Percentiles rank a stretch among this genome's conserved stretches.
These are phyloP conservation scores for Camponotus floridanus DNA, from an alignment of 1,140 invertebrate genomes.

Conservation along the genomic window DNA sequence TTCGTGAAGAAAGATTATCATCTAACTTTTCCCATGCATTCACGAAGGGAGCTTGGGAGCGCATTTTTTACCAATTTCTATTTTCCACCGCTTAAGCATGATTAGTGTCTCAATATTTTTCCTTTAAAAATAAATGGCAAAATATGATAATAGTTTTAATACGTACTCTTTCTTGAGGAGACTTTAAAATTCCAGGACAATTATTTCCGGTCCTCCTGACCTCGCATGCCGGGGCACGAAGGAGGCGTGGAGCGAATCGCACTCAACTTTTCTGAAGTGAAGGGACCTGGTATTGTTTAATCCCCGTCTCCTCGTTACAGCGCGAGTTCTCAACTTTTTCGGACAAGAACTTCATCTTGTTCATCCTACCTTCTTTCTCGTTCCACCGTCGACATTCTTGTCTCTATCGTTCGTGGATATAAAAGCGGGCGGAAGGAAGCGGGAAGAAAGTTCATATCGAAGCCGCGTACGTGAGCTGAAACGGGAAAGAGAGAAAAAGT, in stretches of 20 bases:
- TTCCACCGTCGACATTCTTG: constrained; percentile 18
- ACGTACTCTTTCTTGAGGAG: not conserved
- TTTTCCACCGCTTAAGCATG: not conserved
- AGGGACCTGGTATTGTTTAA: constrained; percentile 70
- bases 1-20: not conserved
- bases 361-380: constrained; percentile 24
- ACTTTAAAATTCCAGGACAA: constrained; percentile 43
- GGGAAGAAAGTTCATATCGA: constrained; percentile 70
- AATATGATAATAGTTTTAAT: not conserved
- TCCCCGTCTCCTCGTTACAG: constrained; percentile 64
- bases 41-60: not conserved
- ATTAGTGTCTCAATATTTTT: not conserved
- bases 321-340: constrained; percentile 72
- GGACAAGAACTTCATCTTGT: constrained; percentile 60
- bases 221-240: constrained; percentile 10
- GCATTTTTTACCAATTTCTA: not conserved
- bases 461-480: constrained; percentile 54
- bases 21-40: not conserved
- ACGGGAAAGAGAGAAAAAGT: constrained; percentile 62
- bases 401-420: constrained; percentile 29
- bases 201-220: constrained; percentile 36
- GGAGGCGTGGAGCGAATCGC: constrained; percentile 20
- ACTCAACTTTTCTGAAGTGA: constrained; percentile 45
- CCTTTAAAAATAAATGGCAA: not conserved
- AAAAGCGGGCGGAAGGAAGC: constrained; percentile 56